phyloP scores from a whole-genome alignment of 2,113 vertebrate genomes.

The Ailuropoda melanoleuca region DNA sequence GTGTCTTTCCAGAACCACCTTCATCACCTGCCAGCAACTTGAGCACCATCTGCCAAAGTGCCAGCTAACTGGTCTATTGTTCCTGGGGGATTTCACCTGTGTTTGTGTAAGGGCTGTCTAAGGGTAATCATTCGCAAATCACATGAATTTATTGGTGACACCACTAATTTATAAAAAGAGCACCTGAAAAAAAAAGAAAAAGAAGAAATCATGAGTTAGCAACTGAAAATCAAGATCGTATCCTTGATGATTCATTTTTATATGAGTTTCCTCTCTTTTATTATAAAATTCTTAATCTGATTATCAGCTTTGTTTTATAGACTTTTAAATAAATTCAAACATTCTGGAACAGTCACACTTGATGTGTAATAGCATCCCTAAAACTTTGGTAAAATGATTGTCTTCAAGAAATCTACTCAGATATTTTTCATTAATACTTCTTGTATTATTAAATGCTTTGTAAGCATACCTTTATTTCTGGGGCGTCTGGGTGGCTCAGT shows the following conservation, averaged over 20 bases:
- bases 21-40: constrained; percentile 23
- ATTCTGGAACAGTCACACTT: background rate
- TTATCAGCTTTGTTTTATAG: background rate
- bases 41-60: constrained; percentile 30
- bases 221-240: background rate
- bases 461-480: background rate
- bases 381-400: background rate
- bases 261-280: background rate
- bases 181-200: background rate
- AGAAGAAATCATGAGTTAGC: background rate
- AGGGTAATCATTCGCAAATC: background rate
- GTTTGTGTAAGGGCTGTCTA: background rate
- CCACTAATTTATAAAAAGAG: background rate
- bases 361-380: background rate
- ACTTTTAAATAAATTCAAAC: background rate
- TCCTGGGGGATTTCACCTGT: background rate
- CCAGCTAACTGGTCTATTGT: background rate
- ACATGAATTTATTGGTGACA: background rate
- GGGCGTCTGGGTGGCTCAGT: too few species aligned
- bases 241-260: background rate
- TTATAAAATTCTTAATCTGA: background rate
- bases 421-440: background rate
- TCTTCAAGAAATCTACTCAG: background rate
- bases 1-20: background rate
- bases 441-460: background rate